phyloP scores from a whole-genome alignment of 2,113 vertebrate genomes.

The Crocuta crocuta region DNA sequence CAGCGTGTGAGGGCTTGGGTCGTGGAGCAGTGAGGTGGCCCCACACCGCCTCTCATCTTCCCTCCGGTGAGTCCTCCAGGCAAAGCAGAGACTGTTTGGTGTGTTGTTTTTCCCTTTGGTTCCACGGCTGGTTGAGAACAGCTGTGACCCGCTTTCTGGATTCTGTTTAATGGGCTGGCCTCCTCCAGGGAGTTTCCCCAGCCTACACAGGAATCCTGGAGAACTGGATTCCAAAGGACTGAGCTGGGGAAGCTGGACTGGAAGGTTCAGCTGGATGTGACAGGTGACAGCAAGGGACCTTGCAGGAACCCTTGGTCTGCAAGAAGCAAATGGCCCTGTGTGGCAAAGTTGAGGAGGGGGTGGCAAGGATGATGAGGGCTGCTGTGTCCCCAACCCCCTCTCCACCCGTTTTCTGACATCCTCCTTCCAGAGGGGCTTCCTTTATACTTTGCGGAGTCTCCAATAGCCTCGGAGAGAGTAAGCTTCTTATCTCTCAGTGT shows the following conservation, averaged over 20 bases:
- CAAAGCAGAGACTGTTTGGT: neutral
- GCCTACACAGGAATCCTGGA: conserved; percentile 37
- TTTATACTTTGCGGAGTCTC: fast-evolving
- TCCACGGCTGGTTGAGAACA: neutral
- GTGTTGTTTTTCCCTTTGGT: neutral
- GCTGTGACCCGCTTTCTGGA: conserved; percentile 62
- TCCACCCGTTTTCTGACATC: neutral
- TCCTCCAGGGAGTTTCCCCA: neutral
- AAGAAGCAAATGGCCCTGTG: neutral
- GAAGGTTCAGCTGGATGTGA: neutral
- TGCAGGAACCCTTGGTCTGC: neutral
- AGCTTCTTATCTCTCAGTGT: neutral
- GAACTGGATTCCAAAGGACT: conserved; percentile 30
- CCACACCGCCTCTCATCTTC: neutral
- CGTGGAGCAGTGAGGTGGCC: neutral
- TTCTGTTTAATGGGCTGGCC: neutral
- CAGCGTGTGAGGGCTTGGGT: neutral
- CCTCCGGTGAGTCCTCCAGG: neutral
- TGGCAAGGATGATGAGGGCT: neutral
- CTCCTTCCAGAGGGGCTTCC: neutral
- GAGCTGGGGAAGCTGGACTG: neutral
- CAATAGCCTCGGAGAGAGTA: neutral
- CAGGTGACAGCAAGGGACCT: neutral
- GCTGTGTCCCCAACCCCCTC: neutral
- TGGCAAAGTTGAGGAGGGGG: neutral